Base-by-base conservation (phyloP, 2,888 invertebrate species). In the Diarsia brunnea region DNA sequence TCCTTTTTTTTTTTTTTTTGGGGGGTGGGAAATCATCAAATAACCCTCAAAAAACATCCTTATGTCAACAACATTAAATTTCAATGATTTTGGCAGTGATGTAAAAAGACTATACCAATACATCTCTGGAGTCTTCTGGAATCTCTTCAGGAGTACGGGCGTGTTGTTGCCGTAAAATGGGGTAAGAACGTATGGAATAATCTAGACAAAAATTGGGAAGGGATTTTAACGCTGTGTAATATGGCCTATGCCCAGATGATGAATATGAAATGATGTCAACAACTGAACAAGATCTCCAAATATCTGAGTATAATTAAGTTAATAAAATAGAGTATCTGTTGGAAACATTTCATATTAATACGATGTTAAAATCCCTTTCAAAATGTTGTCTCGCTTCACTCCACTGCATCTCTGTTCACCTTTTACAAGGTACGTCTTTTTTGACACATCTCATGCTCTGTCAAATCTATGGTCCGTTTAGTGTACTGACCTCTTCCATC, bases 401-500 rank as follows among this genome's bases (percentile, higher is more conserved):
- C 16, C 47, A 7, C 38, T 47, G 47, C 14, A 5, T 47, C 51
- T 53, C 51, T n/a, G 11, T n/a, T 11, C 11, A 53, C n/a, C 11
- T 53, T n/a, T 53, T n/a, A 53, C 11, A n/a, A n/a, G n/a, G 11
- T 47, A 27, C 19, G 27, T 27, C 11, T 5, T 12, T 27, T 12
- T 53, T 16, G 4, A n/a, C 31, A 69, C 11, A 38, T 19, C 5
- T 19, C 2, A 14, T 4, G 16, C 8, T 11, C 49, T 43, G 21
- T 69, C 69, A 68, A 38, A 55, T 24, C 19, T 38, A 58, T 24
- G 19, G 12, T 24, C 12, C 19, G 68, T 68, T 68, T 24, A 68
- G 24, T 58, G 0, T 53, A 27, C 68, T 64, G 45, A 84, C 97
- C 95, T 97, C 97, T 73, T 96, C 95, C 85, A 97, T 97, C 84